Conservation (phyloP, 2,888 invertebrate genomes). For the Rhingia rostrata region DNA sequence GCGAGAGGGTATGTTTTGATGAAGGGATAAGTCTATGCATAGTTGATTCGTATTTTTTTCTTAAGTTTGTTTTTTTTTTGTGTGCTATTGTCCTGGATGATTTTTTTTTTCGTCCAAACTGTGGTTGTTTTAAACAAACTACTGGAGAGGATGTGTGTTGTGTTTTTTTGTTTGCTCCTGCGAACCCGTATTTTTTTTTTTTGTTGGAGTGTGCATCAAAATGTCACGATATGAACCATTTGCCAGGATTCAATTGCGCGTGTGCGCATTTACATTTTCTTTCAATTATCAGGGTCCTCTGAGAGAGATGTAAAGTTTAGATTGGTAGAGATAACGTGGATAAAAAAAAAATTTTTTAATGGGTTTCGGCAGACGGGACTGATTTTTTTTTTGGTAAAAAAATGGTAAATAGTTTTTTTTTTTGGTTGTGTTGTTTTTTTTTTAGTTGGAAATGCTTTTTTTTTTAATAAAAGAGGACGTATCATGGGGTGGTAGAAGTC, state of each 20-base stretch:
- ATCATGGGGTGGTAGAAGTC: conserved; percentile 15
- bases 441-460: neutral
- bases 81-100: conserved; percentile 51
- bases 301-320: conserved; percentile 33
- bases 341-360: conserved; percentile 32
- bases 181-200: conserved; percentile 52
- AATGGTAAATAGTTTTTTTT: conserved; percentile 65
- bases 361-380: conserved; percentile 31
- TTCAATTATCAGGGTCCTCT: conserved; percentile 27
- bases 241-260: conserved; percentile 73
- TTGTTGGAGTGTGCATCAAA: conserved; percentile 33
- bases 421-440: neutral
- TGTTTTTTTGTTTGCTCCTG: neutral
- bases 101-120: conserved; percentile 38
- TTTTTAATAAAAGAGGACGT: conserved; percentile 18
- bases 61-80: conserved; percentile 38
- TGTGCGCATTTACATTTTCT: conserved; percentile 68
- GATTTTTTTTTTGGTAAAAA: conserved; percentile 13
- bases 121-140: conserved; percentile 31
- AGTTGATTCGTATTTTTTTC: conserved; percentile 41
- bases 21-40: conserved; percentile 62
- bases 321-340: conserved; percentile 12
- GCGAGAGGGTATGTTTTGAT: conserved; percentile 53
- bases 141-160: conserved; percentile 21
- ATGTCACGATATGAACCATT: conserved; percentile 61